phyloP scores from a whole-genome alignment of 2,888 invertebrate species.

The Leptarthrus brevirostris region DNA sequence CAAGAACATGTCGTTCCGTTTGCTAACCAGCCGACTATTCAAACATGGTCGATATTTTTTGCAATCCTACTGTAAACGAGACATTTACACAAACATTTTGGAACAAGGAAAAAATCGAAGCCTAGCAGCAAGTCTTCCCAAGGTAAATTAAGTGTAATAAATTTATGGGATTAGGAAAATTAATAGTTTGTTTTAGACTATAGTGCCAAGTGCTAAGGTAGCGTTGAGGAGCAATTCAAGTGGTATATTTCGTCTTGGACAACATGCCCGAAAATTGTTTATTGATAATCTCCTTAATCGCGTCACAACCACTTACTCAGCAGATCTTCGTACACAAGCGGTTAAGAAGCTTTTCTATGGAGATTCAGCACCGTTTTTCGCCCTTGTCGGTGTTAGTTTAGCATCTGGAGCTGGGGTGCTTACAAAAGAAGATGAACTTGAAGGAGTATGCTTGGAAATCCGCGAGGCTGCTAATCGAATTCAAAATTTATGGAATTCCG shows the following conservation, averaged over 20 bases:
- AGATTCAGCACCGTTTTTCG: constrained; percentile 79
- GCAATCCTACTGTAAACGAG: constrained; percentile 69
- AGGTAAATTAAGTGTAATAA: constrained; percentile 59
- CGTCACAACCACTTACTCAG: constrained; percentile 75
- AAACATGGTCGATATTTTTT: constrained; percentile 73
- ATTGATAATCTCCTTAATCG: constrained; percentile 77
- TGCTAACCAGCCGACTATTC: constrained; percentile 69
- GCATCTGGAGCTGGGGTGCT: constrained; percentile 79
- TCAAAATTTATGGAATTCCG: constrained; percentile 62
- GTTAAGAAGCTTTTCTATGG: constrained; percentile 75
- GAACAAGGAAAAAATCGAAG: constrained; percentile 64
- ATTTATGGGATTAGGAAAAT: not conserved
- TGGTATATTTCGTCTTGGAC: constrained; percentile 70
- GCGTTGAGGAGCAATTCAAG: constrained; percentile 53
- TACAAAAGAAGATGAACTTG: constrained; percentile 81
- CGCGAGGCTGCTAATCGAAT: constrained; percentile 68
- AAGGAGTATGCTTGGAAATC: constrained; percentile 83
- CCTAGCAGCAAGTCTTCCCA: constrained; percentile 60
- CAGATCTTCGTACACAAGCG: constrained; percentile 73
- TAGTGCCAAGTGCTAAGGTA: constrained; percentile 45
- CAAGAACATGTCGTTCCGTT: constrained; percentile 70
- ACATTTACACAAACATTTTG: constrained; percentile 69
- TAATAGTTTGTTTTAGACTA: not conserved
- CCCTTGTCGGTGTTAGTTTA: constrained; percentile 78
- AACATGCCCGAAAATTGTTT: constrained; percentile 75